Base-by-base conservation (phyloP, 2,888 invertebrate species). In the Macrophya annulata region DNA sequence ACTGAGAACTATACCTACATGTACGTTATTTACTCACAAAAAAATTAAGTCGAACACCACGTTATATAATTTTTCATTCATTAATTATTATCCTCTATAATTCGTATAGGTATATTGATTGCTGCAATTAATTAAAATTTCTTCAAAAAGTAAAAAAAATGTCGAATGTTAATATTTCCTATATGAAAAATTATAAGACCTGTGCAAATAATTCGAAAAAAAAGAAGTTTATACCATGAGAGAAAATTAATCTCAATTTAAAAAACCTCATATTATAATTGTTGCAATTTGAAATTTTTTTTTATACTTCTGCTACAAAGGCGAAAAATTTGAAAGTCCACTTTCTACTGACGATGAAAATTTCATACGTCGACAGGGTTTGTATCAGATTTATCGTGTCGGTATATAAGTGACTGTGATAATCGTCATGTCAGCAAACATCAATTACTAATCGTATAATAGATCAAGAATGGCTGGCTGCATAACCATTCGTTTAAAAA, bases 401-500 rank as follows among this genome's bases (percentile, higher is more conserved):
- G 31, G 31, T 31, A 31, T 31, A 31, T 48, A 21, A 10, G 45
- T 45, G 43, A 15, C 12, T 21, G 10, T 74, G 76, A 48, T 77
- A 9, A 37, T 31, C 31, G 77, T 31, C 4, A 31, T 43, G 45
- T 21, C 72, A 40, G 17, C n/a, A 21, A 72, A 43, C 43, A 40
- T 43, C 21, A 21, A 72, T 72, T 17, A 51, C 51, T 76, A 55
- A 77, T 51, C 77, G 55, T 40, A 31, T 31, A 21, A 31, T 31
- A 21, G 40, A 81, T 81, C 21, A 62, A 40, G 62, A 62, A 81
- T 21, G 62, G 68, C 68, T 43, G 62, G 62, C 40, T 21, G 59
- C 1, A 43, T 25, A 40, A 40, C 62, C 81, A 81, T 81, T 81
- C 81, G 81, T 31, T 59, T 43, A 9, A 48, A 45, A 65, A 83